Percentiles rank a stretch among this genome's conserved stretches.
Conservation (phyloP, 23 tunicate genomes). For the Trididemnum nubilum region DNA sequence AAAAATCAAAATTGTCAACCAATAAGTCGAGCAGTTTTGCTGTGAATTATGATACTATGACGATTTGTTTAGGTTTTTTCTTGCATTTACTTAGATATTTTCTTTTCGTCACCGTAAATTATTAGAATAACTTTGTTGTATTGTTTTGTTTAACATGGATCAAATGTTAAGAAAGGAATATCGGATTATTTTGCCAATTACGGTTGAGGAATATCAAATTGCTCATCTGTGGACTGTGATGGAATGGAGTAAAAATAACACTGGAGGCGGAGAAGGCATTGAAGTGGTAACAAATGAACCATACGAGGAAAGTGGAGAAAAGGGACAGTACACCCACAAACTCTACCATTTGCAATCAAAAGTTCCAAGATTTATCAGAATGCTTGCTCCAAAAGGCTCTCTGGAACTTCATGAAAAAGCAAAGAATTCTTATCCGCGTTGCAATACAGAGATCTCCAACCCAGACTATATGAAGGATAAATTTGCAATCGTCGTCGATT, state of each 20-base stretch:
- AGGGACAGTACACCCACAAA: slow-evolving; percentile 88
- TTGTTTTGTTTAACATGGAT: slow-evolving; percentile 14
- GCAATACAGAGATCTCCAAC: slow-evolving; percentile 85
- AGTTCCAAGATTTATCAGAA: slow-evolving; percentile 65
- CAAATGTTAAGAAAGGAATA: slow-evolving; percentile 75
- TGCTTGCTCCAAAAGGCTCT: slow-evolving; percentile 73
- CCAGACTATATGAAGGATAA: slow-evolving; percentile 71
- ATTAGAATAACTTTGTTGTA: no score
- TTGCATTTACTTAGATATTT: no score
- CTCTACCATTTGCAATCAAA: slow-evolving; percentile 78
- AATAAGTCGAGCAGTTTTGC: no score
- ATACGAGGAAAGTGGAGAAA: slow-evolving; percentile 38
- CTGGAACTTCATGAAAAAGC: slow-evolving; percentile 75
- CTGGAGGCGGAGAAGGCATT: slow-evolving; percentile 99
- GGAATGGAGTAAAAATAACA: slow-evolving; percentile 93
- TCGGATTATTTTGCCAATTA: slow-evolving; percentile 85
- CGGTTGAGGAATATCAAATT: slow-evolving; percentile 93
- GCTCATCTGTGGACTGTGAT: slow-evolving; percentile 96
- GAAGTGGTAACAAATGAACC: slow-evolving; percentile 84
- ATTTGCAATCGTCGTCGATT: slow-evolving; percentile 60
- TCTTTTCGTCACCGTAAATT: no score
- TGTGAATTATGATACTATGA: no score
- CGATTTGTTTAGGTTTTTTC: no score
- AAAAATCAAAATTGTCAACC: no score
- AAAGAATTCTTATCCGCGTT: slow-evolving; percentile 90